Evolutionary conservation across 2,888 invertebrate genomes (phyloP).

Genomic region (Drosophila melanocephala): DNA sequence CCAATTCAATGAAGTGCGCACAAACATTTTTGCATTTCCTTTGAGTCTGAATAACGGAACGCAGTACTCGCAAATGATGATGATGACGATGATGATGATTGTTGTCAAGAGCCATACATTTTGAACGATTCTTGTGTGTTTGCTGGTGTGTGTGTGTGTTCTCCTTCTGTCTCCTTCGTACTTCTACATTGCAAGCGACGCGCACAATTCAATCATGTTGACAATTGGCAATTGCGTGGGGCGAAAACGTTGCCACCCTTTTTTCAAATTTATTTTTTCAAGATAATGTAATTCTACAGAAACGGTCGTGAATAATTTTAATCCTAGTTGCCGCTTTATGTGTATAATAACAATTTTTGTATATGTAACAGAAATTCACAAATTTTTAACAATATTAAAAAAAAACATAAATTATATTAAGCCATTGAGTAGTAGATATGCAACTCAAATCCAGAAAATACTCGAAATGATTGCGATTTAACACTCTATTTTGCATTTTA

Average conservation of each 20-base stretch:
- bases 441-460: slow-evolving; percentile 7
- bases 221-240: slow-evolving; percentile 36
- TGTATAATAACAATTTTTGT: not conserved
- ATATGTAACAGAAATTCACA: not conserved
- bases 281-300: not conserved
- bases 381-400: not conserved
- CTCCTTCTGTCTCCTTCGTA: slow-evolving; percentile 10
- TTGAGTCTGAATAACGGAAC: slow-evolving; percentile 44
- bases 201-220: slow-evolving; percentile 46
- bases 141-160: not conserved
- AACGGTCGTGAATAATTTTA: not conserved
- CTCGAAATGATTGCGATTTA: not conserved
- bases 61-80: slow-evolving; percentile 22
- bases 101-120: slow-evolving; percentile 37
- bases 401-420: not conserved
- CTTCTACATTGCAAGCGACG: slow-evolving; percentile 20
- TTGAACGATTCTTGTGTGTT: slow-evolving; percentile 12
- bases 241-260: slow-evolving; percentile 16
- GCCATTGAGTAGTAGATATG: not conserved
- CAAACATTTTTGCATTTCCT: slow-evolving; percentile 62
- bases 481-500: slow-evolving; percentile 24
- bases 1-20: slow-evolving; percentile 68
- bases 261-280: not conserved
- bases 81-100: slow-evolving; percentile 9
- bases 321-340: not conserved